These are phyloP conservation scores for Acleris emargana DNA, from an alignment of 2,888 invertebrate genomes.

Conservation along the genomic window DNA sequence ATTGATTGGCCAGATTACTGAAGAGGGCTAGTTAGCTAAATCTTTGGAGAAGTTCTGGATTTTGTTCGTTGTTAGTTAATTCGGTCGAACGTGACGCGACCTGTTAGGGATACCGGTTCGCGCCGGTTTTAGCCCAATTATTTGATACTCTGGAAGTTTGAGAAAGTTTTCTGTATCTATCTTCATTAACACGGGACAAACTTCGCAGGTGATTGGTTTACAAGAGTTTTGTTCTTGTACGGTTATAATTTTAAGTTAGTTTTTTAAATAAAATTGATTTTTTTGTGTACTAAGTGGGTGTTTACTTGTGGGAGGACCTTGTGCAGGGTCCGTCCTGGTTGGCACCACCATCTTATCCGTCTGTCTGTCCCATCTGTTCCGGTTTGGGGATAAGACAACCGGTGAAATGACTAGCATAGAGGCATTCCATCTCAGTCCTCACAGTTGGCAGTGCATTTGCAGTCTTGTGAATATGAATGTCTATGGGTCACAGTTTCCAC, in stretches of 20 bases:
- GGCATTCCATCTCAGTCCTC: too few species aligned
- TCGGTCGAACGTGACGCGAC: conserved; percentile 6
- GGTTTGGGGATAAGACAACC: too few species aligned
- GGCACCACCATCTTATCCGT: too few species aligned
- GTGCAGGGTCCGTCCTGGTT: too few species aligned
- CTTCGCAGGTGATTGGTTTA: background rate
- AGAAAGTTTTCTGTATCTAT: conserved; percentile 1
- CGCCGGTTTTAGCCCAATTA: conserved; percentile 1
- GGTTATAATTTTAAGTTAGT: background rate
- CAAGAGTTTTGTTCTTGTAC: background rate
- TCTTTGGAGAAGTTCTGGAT: conserved; percentile 18
- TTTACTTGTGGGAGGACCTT: too few species aligned
- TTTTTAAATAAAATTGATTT: background rate
- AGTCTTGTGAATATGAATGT: too few species aligned
- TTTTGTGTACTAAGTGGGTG: too few species aligned
- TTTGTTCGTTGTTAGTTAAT: conserved; percentile 20
- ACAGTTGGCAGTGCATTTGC: too few species aligned
- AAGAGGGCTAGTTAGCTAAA: conserved; percentile 25
- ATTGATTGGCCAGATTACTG: conserved; percentile 16
- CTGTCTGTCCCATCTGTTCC: too few species aligned
- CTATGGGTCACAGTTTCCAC: too few species aligned
- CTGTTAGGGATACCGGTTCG: background rate
- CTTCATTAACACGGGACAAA: background rate
- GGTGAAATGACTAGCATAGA: too few species aligned
- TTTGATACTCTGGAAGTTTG: background rate